phyloP scores from a whole-genome alignment of 2,888 invertebrate genomes.

The Athalia circularis region DNA sequence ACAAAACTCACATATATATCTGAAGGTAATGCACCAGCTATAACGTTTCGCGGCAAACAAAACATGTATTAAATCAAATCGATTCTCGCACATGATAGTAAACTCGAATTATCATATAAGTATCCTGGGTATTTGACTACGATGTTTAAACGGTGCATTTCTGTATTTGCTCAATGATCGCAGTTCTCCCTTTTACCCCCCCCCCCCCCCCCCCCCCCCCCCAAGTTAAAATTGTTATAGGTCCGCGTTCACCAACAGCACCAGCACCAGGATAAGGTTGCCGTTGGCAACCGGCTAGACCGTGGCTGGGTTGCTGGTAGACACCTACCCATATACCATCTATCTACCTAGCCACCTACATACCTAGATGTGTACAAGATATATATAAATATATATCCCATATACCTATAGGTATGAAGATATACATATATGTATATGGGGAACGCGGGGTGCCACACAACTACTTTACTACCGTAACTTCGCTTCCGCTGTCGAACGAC shows the following conservation, averaged over 20 bases:
- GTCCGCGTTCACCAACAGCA: constrained; percentile 53
- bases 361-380: too few species aligned
- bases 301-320: constrained; percentile 49
- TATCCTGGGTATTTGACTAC: constrained; percentile 59
- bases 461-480: constrained; percentile 56
- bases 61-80: neutral
- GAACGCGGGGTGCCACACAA: constrained; percentile 36
- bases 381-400: too few species aligned
- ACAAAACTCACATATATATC: too few species aligned
- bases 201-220: too few species aligned
- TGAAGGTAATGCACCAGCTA: too few species aligned
- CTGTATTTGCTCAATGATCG: constrained; percentile 64
- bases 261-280: constrained; percentile 51
- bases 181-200: constrained; percentile 53
- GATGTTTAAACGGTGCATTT: constrained; percentile 65
- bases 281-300: constrained; percentile 62
- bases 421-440: neutral
- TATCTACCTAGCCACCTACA: neutral
- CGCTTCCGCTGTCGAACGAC: constrained; percentile 45
- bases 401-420: neutral
- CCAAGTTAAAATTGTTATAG: constrained; percentile 63
- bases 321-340: constrained; percentile 37
- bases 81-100: neutral
- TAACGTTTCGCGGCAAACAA: too few species aligned
- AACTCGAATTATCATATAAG: neutral